phyloP scores from a whole-genome alignment of 2,113 vertebrate species.

The Hippocampus abdominalis region DNA sequence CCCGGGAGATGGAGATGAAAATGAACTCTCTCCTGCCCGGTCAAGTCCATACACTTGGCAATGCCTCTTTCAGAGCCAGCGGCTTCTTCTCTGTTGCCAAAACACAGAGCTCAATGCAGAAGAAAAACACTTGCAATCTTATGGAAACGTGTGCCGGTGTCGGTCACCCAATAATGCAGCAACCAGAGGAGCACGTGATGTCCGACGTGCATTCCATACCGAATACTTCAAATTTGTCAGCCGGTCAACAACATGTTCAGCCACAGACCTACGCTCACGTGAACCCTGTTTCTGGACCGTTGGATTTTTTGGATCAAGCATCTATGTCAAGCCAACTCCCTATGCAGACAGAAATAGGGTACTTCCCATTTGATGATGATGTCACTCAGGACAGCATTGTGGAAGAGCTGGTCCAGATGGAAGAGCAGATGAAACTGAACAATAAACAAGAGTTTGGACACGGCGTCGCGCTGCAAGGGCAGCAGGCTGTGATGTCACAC shows the following conservation, averaged over 20 bases:
- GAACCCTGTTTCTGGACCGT: conserved; percentile 37
- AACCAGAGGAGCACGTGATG: conserved; percentile 74
- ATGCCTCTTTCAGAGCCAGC: conserved; percentile 64
- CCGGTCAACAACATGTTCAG: conserved; percentile 70
- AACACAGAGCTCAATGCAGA: conserved; percentile 74
- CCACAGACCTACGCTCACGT: conserved; percentile 71
- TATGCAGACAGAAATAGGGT: conserved; percentile 81
- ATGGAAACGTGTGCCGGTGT: conserved; percentile 76
- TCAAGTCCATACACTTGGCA: conserved; percentile 63
- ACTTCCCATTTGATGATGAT: conserved; percentile 93
- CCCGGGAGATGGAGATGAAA: conserved; percentile 69
- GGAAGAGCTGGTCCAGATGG: conserved; percentile 97
- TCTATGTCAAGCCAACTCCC: conserved; percentile 79
- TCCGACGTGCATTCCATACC: conserved; percentile 72
- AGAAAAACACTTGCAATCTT: conserved; percentile 78
- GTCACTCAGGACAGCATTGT: conserved; percentile 99
- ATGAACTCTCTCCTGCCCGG: conserved; percentile 59
- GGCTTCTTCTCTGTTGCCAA: conserved; percentile 75
- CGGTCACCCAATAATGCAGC: conserved; percentile 78
- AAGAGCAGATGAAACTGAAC: conserved; percentile 94
- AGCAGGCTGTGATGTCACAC: conserved; percentile 68
- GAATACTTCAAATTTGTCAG: conserved; percentile 71
- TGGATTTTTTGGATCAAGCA: conserved; percentile 70
- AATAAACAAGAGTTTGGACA: conserved; percentile 77
- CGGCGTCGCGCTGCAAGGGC: conserved; percentile 77